Evolutionary conservation across 1,140 invertebrate genomes (phyloP), one percentile per base, ranked within the genome.

Genomic region (Dinoponera quadriceps): DNA sequence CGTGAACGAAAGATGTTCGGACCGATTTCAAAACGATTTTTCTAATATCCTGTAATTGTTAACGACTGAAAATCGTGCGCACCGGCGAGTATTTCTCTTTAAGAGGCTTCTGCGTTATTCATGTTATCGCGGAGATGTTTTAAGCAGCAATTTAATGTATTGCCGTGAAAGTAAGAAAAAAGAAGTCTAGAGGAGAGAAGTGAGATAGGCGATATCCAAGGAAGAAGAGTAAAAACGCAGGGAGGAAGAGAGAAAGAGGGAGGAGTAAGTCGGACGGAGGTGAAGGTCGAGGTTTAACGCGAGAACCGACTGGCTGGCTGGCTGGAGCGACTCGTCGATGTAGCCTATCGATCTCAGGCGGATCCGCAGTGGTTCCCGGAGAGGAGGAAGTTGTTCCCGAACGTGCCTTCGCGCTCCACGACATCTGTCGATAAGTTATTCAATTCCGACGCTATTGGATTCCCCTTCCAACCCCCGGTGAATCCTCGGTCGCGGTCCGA

Each of bases 381-480:
- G 78, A 78, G 73, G 51, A 85, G 55, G 85, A 87, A 87, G 86
- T 88, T 88, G 85, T 88, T 88, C 59, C 77, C 72, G 72, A 88
- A 82, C 77, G 83, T 82, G 74, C 59, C 83, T 88, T 88, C 86
- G 82, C 83, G 71, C 85, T 83, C 82, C 33, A 72, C 82, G 85
- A 88, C 86, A 74, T 88, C 86, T 88, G 87, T 88, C 87, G 86
- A 88, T 88, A 88, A 87, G 87, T 87, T 88, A 88, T 88, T 88
- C 87, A 88, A 88, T 88, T 88, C 82, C 74, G 51, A 51, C 38
- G 38, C 49, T 85, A 88, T 88, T 87, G 86, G 83, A 88, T 88
- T 88, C 85, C 59, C 78, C 72, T 77, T 81, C 74, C 38, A 11
- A 44, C 38, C 65, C 59, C 51, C 63, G 72, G 38, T 51, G 73